phyloP scores from a whole-genome alignment of 2,113 vertebrate genomes.

The Oreochromis spilurus region DNA sequence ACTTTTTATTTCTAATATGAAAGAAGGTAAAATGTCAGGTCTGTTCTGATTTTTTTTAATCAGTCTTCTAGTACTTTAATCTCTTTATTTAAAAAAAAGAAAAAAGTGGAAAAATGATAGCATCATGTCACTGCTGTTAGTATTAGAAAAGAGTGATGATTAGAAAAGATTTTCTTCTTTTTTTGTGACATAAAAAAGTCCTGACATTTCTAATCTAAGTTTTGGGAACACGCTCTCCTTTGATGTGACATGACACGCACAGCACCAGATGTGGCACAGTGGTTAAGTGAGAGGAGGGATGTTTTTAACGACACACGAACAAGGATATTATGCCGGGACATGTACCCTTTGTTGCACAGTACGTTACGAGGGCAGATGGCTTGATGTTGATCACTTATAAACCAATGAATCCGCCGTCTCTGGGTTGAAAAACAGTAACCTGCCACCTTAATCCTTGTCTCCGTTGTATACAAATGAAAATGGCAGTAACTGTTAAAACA shows the following conservation, averaged over 20 bases:
- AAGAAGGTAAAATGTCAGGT: background rate
- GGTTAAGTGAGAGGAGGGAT: background rate
- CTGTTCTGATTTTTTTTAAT: background rate
- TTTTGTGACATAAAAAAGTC: background rate
- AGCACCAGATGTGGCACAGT: background rate
- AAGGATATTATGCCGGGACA: constrained; percentile 15
- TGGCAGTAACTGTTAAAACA: background rate
- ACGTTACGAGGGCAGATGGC: constrained; percentile 41
- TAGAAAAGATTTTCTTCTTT: background rate
- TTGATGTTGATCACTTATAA: constrained; percentile 20
- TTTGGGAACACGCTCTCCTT: background rate
- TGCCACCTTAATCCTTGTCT: constrained; percentile 33
- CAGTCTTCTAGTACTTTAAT: background rate
- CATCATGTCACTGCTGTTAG: background rate
- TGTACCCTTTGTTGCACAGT: background rate
- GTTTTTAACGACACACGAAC: background rate
- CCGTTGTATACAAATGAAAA: background rate
- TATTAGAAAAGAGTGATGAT: background rate
- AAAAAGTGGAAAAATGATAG: background rate
- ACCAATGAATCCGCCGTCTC: constrained; percentile 4
- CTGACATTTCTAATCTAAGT: background rate
- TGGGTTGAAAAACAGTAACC: constrained; percentile 30
- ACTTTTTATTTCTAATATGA: background rate
- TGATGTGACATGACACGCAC: background rate
- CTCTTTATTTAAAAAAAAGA: background rate